Conservation (phyloP, 1,140 invertebrate genomes). For the Limonius californicus region DNA sequence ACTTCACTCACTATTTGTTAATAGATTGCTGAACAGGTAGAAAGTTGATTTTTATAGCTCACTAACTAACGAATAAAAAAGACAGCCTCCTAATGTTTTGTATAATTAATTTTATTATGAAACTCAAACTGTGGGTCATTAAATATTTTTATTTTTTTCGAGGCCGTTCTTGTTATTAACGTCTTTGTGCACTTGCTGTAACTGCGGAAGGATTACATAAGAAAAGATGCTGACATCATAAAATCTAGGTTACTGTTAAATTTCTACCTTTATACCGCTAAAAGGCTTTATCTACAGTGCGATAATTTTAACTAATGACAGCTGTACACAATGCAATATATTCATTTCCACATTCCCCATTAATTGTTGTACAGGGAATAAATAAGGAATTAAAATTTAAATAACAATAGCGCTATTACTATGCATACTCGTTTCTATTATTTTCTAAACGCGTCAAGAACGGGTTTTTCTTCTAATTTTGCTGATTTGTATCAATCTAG, state of each 20-base stretch:
- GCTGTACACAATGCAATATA: too few relatives aligned
- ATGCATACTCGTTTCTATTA: neutral
- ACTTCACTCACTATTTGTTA: conserved; percentile 44
- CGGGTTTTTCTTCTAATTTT: neutral
- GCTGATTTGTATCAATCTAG: conserved; percentile 8
- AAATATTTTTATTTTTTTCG: neutral
- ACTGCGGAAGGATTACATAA: neutral
- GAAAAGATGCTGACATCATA: too few relatives aligned
- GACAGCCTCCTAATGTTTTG: neutral
- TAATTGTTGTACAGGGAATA: neutral
- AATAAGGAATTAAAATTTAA: neutral
- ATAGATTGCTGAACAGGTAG: conserved; percentile 37
- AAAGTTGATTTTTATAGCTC: conserved; percentile 15
- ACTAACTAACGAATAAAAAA: neutral
- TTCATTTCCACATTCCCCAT: too few relatives aligned
- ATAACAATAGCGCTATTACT: neutral
- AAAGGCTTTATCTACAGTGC: neutral
- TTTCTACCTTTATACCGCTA: neutral
- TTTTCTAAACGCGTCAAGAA: neutral
- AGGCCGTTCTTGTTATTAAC: neutral
- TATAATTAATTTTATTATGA: neutral
- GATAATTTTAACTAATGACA: too few relatives aligned
- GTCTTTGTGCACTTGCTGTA: too few relatives aligned
- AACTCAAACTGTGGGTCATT: neutral
- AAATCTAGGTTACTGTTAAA: neutral